phyloP scores from a whole-genome alignment of 2,888 invertebrate genomes.

The Tipula confusa region DNA sequence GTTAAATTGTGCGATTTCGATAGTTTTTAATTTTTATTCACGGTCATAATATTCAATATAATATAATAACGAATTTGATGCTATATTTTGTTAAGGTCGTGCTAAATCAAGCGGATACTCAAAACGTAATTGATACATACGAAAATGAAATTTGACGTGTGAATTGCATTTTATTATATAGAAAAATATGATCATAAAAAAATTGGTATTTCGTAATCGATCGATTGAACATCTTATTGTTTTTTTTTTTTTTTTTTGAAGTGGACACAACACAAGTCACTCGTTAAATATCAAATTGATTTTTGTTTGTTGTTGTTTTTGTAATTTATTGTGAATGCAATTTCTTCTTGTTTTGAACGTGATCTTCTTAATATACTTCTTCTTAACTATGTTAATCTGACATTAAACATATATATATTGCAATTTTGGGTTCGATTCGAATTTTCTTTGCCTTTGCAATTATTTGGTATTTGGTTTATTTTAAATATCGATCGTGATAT shows the following conservation, averaged over 20 bases:
- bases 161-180: background rate
- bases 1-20: background rate
- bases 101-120: background rate
- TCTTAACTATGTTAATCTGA: background rate
- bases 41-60: background rate
- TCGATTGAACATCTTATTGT: background rate
- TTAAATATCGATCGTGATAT: background rate
- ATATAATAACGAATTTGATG: background rate
- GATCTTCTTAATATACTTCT: background rate
- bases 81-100: background rate
- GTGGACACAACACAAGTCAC: background rate
- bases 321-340: background rate
- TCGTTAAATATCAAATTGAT: background rate
- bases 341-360: background rate
- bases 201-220: background rate
- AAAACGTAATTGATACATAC: background rate
- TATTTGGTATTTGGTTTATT: background rate
- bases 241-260: too few species aligned
- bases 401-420: background rate
- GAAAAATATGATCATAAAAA: background rate
- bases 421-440: conserved; percentile 14
- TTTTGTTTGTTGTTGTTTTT: background rate
- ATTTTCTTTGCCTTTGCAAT: background rate
- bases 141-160: background rate
- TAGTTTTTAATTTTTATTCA: background rate